phyloP scores from a whole-genome alignment of 2,797 vertebrate species.

The Capromys pilorides region DNA sequence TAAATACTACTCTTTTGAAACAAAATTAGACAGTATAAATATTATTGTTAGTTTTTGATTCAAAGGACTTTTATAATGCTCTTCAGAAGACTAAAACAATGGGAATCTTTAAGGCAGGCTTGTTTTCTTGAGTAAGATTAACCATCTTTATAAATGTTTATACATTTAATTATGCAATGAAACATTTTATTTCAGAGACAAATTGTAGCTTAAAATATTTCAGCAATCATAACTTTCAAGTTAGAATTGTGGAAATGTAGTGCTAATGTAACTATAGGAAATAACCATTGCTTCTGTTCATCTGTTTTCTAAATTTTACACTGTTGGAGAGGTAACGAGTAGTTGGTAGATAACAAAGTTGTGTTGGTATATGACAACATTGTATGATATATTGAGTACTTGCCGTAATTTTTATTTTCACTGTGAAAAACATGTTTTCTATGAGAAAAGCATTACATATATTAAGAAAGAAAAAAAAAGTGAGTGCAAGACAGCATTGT shows the following conservation, averaged over 20 bases:
- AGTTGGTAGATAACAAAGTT: slow-evolving; percentile 49
- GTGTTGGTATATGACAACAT: neutral
- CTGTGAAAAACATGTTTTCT: neutral
- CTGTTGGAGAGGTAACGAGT: neutral
- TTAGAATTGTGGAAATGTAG: slow-evolving; percentile 57
- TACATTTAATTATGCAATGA: slow-evolving; percentile 54
- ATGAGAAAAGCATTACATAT: neutral
- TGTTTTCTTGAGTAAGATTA: slow-evolving; percentile 52
- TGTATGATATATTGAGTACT: slow-evolving; percentile 31
- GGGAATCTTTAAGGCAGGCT: neutral
- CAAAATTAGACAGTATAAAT: neutral
- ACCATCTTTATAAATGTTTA: slow-evolving; percentile 5
- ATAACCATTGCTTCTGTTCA: neutral
- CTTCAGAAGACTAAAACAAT: neutral
- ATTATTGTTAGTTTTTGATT: neutral
- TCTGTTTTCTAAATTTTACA: neutral
- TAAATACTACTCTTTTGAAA: neutral
- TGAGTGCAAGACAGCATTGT: neutral
- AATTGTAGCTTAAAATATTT: slow-evolving; percentile 59
- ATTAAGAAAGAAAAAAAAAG: slow-evolving; percentile 11
- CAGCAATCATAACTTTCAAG: slow-evolving; percentile 49
- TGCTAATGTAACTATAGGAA: neutral
- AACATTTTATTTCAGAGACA: slow-evolving; percentile 60
- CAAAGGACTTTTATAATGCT: slow-evolving; percentile 36
- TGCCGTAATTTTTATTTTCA: slow-evolving; percentile 35